Conservation (phyloP, 2,797 vertebrate species). For the Hyperoplus lanceolatus region DNA sequence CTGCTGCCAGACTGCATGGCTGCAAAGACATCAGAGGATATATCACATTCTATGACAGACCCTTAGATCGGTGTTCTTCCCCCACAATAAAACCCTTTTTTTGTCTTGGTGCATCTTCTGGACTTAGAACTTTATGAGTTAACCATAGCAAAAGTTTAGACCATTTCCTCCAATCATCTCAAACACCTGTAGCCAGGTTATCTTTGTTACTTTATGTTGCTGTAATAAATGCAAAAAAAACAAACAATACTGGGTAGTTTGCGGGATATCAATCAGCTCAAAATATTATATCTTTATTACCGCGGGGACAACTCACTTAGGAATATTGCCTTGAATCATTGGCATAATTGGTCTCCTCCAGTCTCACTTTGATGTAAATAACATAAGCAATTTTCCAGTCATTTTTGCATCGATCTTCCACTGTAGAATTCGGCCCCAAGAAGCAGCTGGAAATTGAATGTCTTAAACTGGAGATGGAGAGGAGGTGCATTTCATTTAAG, state of each 20-base stretch:
- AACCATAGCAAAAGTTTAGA: not conserved
- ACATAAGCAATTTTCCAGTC: constrained; percentile 81
- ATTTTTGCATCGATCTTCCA: constrained; percentile 78
- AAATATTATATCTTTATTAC: constrained; percentile 55
- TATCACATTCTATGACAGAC: constrained; percentile 31
- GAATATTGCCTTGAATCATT: constrained; percentile 73
- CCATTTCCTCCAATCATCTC: not conserved
- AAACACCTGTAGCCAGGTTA: constrained; percentile 4
- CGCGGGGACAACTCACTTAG: constrained; percentile 68
- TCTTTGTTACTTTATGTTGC: constrained; percentile 24
- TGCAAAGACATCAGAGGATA: constrained; percentile 47
- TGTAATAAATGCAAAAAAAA: constrained; percentile 8
- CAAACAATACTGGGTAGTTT: constrained; percentile 19
- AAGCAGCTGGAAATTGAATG: constrained; percentile 79
- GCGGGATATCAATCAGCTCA: constrained; percentile 62
- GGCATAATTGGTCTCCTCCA: constrained; percentile 79
- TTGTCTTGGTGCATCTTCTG: constrained; percentile 16
- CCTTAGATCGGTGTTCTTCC: constrained; percentile 25
- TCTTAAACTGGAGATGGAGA: constrained; percentile 70
- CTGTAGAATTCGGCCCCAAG: constrained; percentile 72
- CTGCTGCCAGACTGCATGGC: constrained; percentile 47
- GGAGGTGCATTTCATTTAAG: constrained; percentile 69
- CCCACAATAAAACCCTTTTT: constrained; percentile 31
- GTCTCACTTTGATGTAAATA: constrained; percentile 84
- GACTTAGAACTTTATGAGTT: constrained; percentile 8